phyloP scores from a whole-genome alignment of 2,113 vertebrate species.

The Dasyornis broadbenti region DNA sequence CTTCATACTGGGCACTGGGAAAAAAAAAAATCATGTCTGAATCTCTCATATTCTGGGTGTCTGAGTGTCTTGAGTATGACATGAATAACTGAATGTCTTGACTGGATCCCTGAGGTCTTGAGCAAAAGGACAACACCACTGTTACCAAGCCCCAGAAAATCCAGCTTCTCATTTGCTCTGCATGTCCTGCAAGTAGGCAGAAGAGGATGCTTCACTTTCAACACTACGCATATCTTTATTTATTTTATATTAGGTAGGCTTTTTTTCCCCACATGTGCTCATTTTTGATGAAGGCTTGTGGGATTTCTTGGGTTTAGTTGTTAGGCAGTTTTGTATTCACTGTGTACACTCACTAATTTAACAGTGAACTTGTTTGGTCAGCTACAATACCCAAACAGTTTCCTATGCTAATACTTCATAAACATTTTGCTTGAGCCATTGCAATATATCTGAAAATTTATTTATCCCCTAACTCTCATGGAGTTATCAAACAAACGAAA shows the following conservation, averaged over 20 bases:
- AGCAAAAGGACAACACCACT: not conserved
- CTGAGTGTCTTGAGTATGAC: too few species aligned
- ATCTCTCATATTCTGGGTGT: not conserved
- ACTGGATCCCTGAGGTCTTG: not conserved
- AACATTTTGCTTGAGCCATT: not conserved
- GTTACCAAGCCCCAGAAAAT: not conserved
- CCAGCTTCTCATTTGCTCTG: not conserved
- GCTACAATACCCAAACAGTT: not conserved
- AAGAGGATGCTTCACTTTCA: not conserved
- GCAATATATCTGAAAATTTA: not conserved
- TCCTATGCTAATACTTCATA: not conserved
- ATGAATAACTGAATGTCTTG: too few species aligned
- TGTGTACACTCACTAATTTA: not conserved
- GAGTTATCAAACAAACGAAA: not conserved
- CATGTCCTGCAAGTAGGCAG: not conserved
- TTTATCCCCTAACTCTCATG: not conserved
- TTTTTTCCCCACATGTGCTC: accelerated
- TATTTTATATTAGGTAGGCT: not conserved
- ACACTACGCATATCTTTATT: not conserved
- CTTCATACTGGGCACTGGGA: not conserved
- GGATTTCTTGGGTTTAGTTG: not conserved
- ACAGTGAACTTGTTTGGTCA: not conserved
- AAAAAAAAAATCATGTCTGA: not conserved
- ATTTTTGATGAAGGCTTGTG: not conserved
- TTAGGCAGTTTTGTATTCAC: not conserved